Conservation (phyloP, 1,140 invertebrate species). For the Papilio dardanus region DNA sequence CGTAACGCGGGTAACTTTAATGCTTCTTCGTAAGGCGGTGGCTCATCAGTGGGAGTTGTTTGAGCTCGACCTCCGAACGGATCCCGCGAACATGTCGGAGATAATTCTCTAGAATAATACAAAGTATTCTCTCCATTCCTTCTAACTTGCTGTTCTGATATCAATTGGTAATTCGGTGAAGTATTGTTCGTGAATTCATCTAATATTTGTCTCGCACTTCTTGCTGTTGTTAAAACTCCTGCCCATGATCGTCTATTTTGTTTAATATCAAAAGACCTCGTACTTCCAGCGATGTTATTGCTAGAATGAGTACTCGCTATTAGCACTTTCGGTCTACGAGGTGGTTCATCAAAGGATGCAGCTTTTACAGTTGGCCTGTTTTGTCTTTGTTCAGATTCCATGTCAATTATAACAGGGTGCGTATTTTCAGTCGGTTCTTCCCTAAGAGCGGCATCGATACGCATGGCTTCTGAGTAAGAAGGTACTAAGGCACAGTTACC, state of each 20-base stretch:
- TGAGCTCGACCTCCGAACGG: slow-evolving; percentile 83
- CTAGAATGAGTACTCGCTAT: slow-evolving; percentile 72
- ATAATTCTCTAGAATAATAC: slow-evolving; percentile 85
- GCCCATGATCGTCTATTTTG: slow-evolving; percentile 75
- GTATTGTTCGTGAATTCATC: slow-evolving; percentile 65
- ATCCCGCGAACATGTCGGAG: slow-evolving; percentile 84
- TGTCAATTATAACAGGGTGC: slow-evolving; percentile 55
- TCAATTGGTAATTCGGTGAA: slow-evolving; percentile 64
- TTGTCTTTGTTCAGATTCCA: slow-evolving; percentile 57
- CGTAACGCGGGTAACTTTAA: slow-evolving; percentile 81
- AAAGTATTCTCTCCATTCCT: slow-evolving; percentile 73
- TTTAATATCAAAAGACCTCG: slow-evolving; percentile 65
- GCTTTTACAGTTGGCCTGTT: slow-evolving; percentile 64
- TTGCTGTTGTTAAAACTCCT: slow-evolving; percentile 66
- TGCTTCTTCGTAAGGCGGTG: slow-evolving; percentile 81
- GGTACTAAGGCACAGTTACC: slow-evolving; percentile 82
- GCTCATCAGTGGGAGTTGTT: slow-evolving; percentile 79
- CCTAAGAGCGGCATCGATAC: slow-evolving; percentile 79
- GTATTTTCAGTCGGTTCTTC: slow-evolving; percentile 69
- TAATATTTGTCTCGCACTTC: slow-evolving; percentile 71
- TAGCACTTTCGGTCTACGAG: slow-evolving; percentile 60
- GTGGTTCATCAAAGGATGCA: slow-evolving; percentile 72
- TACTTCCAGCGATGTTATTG: slow-evolving; percentile 59
- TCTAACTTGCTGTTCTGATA: slow-evolving; percentile 62
- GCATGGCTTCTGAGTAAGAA: slow-evolving; percentile 84